phyloP scores from a whole-genome alignment of 2,888 invertebrate species.

The Xiphydria camelus region DNA sequence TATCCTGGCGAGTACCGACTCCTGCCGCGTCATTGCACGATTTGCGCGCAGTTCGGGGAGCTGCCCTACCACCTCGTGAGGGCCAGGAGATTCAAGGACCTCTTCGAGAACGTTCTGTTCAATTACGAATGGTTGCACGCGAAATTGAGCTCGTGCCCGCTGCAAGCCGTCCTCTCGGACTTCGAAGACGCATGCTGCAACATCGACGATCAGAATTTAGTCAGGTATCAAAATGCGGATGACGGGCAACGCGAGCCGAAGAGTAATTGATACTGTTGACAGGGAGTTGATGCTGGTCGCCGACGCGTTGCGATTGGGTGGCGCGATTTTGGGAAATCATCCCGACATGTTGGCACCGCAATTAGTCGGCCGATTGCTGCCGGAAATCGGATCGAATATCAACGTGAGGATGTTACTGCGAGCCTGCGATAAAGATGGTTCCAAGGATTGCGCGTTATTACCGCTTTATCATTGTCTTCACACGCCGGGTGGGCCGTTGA shows the following conservation, averaged over 20 bases:
- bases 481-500: constrained; percentile 97
- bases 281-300: constrained; percentile 91
- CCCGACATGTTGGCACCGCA: constrained; percentile 97
- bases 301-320: constrained; percentile 90
- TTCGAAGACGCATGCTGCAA: constrained; percentile 90
- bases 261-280: constrained; percentile 37
- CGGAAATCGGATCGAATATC: constrained; percentile 81
- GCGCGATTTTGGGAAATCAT: constrained; percentile 87
- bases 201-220: constrained; percentile 80
- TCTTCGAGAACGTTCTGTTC: constrained; percentile 91
- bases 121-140: constrained; percentile 98
- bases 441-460: constrained; percentile 84
- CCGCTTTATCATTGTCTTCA: constrained; percentile 96
- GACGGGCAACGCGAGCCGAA: too few species aligned
- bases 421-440: constrained; percentile 90
- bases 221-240: too few species aligned
- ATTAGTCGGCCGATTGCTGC: constrained; percentile 86
- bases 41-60: constrained; percentile 78
- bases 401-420: constrained; percentile 85
- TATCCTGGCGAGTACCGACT: too few species aligned
- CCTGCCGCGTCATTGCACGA: too few species aligned
- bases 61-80: constrained; percentile 93
- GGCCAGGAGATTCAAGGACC: constrained; percentile 85
- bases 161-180: constrained; percentile 92
- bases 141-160: constrained; percentile 91